Conservation (phyloP, 2,888 invertebrate genomes). For the Diadromus collaris region DNA sequence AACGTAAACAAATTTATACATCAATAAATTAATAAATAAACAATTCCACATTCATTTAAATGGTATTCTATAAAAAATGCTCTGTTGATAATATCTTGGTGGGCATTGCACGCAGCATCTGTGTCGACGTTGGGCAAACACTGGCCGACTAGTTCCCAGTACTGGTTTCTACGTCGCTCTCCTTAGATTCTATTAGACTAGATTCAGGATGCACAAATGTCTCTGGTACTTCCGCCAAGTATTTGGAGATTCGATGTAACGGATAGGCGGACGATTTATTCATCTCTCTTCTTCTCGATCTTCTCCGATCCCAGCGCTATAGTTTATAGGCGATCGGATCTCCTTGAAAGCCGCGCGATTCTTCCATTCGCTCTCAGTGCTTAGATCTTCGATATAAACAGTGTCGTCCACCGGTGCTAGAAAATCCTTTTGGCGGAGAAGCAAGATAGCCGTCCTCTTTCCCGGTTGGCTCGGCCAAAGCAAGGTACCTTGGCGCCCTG, state of each 20-base stretch:
- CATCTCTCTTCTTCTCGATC: slow-evolving; percentile 3
- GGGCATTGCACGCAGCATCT: too few relatives aligned
- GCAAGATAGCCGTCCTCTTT: slow-evolving; percentile 13
- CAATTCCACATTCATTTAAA: too few relatives aligned
- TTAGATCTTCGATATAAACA: slow-evolving; percentile 14
- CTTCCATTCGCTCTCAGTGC: neutral
- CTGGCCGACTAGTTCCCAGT: too few relatives aligned
- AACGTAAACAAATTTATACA: too few relatives aligned
- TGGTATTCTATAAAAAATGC: too few relatives aligned
- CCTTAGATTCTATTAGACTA: too few relatives aligned
- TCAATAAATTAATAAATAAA: too few relatives aligned
- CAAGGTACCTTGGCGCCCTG: neutral
- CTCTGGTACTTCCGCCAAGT: neutral
- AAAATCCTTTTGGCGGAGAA: slow-evolving; percentile 4
- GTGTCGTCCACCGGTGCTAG: neutral
- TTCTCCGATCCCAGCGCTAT: neutral
- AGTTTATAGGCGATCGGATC: slow-evolving; percentile 4
- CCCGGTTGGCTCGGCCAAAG: neutral
- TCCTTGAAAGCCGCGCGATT: neutral
- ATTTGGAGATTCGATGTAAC: neutral
- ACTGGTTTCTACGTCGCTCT: too few relatives aligned
- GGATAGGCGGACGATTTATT: neutral
- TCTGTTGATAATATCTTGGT: too few relatives aligned
- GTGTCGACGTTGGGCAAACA: too few relatives aligned
- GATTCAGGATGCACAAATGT: neutral